Conservation (phyloP, 2,888 invertebrate species). For the Sarcophaga rosellei region DNA sequence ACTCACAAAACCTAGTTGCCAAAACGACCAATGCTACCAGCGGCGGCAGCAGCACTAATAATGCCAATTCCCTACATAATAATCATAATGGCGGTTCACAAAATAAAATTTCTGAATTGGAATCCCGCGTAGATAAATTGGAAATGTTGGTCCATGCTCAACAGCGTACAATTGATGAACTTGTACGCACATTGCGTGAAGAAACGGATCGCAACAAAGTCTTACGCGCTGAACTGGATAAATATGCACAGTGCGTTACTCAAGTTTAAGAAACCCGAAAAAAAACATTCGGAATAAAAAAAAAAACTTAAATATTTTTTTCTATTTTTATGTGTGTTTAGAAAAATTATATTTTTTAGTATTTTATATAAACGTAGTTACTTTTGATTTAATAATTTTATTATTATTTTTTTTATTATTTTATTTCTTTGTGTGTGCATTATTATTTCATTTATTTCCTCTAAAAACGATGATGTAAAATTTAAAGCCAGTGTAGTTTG, state of each 20-base stretch:
- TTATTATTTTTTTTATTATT: conserved; percentile 26
- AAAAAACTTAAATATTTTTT: conserved; percentile 42
- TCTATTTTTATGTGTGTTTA: conserved; percentile 46
- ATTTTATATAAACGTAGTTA: conserved; percentile 37
- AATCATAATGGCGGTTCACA: conserved; percentile 67
- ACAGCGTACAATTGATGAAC: conserved; percentile 85
- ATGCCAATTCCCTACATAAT: conserved; percentile 29
- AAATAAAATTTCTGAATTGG: conserved; percentile 75
- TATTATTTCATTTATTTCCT: conserved; percentile 23
- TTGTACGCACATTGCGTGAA: conserved; percentile 84
- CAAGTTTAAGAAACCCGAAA: conserved; percentile 83
- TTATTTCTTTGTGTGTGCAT: conserved; percentile 23
- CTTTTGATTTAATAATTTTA: conserved; percentile 25
- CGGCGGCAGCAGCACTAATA: conserved; percentile 26
- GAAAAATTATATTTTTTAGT: conserved; percentile 61
- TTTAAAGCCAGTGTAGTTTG: conserved; percentile 55
- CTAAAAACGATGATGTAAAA: background rate
- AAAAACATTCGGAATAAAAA: background rate
- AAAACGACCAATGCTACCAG: conserved; percentile 47
- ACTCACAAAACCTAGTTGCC: conserved; percentile 52
- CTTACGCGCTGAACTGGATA: conserved; percentile 86
- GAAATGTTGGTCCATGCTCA: conserved; percentile 78
- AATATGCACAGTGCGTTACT: conserved; percentile 87
- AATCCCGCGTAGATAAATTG: conserved; percentile 78
- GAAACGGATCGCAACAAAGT: conserved; percentile 86